Evolutionary conservation across 2,888 invertebrate genomes (phyloP).

Genomic region (Eupithecia inturbata): DNA sequence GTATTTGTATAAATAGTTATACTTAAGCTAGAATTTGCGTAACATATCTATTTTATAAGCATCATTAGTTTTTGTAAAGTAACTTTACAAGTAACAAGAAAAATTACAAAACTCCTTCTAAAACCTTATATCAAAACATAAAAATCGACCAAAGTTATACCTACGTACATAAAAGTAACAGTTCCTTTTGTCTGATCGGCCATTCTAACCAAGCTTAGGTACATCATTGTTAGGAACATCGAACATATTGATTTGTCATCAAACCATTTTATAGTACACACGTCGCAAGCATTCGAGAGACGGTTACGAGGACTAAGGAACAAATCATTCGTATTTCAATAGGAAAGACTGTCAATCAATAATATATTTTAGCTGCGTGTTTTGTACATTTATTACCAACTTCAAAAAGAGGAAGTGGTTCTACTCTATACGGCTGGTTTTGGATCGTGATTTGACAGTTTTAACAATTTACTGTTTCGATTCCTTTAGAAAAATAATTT

Average conservation of each 20-base stretch:
- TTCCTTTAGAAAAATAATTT: too few species aligned
- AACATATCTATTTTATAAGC: too few species aligned
- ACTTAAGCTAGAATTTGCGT: too few species aligned
- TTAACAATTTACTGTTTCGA: too few species aligned
- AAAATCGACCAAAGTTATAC: neutral
- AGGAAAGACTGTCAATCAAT: neutral
- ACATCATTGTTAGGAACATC: slow-evolving; percentile 25
- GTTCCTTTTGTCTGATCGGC: slow-evolving; percentile 7
- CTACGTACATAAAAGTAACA: neutral
- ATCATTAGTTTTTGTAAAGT: too few species aligned
- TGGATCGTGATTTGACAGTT: too few species aligned
- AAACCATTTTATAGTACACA: slow-evolving; percentile 37
- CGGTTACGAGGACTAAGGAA: slow-evolving; percentile 48
- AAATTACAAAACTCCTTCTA: too few species aligned
- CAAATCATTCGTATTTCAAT: slow-evolving; percentile 53
- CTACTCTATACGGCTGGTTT: too few species aligned
- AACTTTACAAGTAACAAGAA: too few species aligned
- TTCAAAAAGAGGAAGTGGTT: too few species aligned
- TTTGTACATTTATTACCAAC: neutral
- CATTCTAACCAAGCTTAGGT: slow-evolving; percentile 17
- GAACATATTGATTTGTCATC: slow-evolving; percentile 44
- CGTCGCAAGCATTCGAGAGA: slow-evolving; percentile 25
- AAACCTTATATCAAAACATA: too few species aligned
- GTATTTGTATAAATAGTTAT: too few species aligned
- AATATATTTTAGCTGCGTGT: neutral